Base-by-base conservation (phyloP, 2,797 vertebrate species). In the Antennarius maculatus region DNA sequence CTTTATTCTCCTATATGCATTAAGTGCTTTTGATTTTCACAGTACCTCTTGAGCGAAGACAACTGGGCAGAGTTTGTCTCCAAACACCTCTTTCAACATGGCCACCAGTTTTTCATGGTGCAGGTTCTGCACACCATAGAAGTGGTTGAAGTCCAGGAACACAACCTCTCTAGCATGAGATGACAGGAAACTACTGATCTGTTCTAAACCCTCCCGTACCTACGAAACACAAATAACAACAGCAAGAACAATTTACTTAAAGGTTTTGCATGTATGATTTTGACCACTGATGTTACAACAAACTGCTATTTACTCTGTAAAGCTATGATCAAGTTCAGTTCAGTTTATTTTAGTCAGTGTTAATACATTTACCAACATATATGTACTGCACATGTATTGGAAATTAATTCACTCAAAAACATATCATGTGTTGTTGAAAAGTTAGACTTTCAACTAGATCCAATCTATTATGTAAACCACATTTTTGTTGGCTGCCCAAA, bases 111-210 rank as follows among this genome's bases (percentile, higher is more conserved):
- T 98, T 90, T 99, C 97, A 43, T 99, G 97, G 88, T 99, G 97
- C 54, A 94, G 93, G 85, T 98, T 99, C 91, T 99, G 97, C 87
- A 99, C 97, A 0, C 97, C 97, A 0, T 99, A 99, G 86, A 99
- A 99, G 89, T 99, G 97, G 87, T 99, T 99, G 85, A 99, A 99
- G 93, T 99, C 97, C 92, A 99, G 94, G 87, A 99, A 98, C 31
- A 97, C 92, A 0, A 96, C 96, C 78, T 99, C 97, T 71, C 96
- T 95, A 43, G 90, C 93, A 53, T 99, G 97, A 67, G 95, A 90
- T 28, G 90, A 82, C 45, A 99, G 94, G 92, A 97, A 99, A 0
- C 89, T 90, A 27, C 95, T 97, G 89, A 99, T 99, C 91, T 99
- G 96, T 87, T 98, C 95, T 57, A 99, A 92, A 68, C 97, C 97